Base-by-base conservation (phyloP, 2,797 vertebrate genomes). In the Sorex maritimensis region DNA sequence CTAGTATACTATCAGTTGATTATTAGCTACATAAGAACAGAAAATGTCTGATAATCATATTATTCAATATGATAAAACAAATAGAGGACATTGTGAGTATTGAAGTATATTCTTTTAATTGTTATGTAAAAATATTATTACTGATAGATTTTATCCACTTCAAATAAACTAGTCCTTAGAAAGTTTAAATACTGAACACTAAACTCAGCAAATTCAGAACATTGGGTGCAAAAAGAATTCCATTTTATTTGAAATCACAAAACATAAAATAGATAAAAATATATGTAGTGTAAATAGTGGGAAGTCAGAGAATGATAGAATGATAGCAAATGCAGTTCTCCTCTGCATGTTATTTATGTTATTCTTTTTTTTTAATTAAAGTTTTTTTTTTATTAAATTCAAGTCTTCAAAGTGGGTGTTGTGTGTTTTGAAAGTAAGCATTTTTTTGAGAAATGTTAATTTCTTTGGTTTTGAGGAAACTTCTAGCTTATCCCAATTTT, bases 361-460 rank as follows among this genome's bases (percentile, higher is more conserved):
- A 34, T 21, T 4, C 65, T 23, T 93, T 93, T 83, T 1, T n/a
- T 58, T 34, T 34, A 34, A 34, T 34, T 34, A 34, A 34, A 34
- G 34, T 34, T 34, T 21, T 4, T 26, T 23, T 34, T 34, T 34
- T 34, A 24, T 7, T 11, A 61, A 58, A 61, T 23, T 1, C 4
- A 52, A 91, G 34, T 65, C 68, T 92, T 91, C 79, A 85, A 78
- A 86, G 1, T 21, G 46, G 28, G 0, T 82, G 44, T 21, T 89
- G 30, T 96, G 23, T 10, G 10, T 71, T 90, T 92, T 88, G 91
- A 96, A 96, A 91, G 74, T 79, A 88, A 80, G 41, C 55, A 2
- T 34, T 34, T 92, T 93, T 58, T 72, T 73, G 65, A 90, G 79
- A 55, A 81, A 90, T 79, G 77, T 55, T 63, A 11, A 30, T 95